Base-by-base conservation (phyloP, 2,888 invertebrate species). In the Gryllus longicercus region DNA sequence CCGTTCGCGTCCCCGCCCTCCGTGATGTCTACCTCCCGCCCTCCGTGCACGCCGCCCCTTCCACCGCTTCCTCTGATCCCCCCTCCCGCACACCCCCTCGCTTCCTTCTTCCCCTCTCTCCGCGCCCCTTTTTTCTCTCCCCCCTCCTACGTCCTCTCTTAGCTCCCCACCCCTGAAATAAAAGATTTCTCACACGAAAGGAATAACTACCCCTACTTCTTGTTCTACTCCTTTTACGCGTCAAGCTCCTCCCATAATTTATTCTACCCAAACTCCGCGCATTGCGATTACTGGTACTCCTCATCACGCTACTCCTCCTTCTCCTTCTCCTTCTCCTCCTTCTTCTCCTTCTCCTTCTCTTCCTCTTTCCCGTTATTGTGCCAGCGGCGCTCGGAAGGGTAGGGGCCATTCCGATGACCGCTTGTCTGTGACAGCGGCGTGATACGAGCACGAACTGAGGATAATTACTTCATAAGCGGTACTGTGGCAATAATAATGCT, bases 221-320 rank as follows among this genome's bases (percentile, higher is more conserved):
- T 63, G 63, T 63, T 63, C 63, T n/a, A 63, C 63, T 63, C 63
- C 63, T 63, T 63, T 63, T 63, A n/a, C 63, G 63, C 63, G 63
- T 63, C 12, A 63, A 63, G 63, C 63, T 63, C 63, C 63, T 63
- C 63, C 63, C 63, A 63, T 14, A 63, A 63, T 63, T 63, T 63
- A 63, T 63, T 63, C 63, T 63, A 4, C 63, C 63, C 63, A 10
- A 3, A 4, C 63, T 10, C 8, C 63, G 63, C 63, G 16, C 63
- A 63, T 11, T 63, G 63, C 8, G 63, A 63, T 8, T 4, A 8
- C 63, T 63, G 14, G 8, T 8, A 5, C 38, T 38, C 38, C 38
- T 38, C 38, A 8, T 38, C 38, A 38, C 63, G 63, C 14, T n/a
- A 8, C 12, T 21, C 11, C 63, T 14, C 63, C 63, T 63, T 2